A percentile compares a stretch with the other conserved stretches of the same genome.
These are phyloP conservation scores for Drosophila virilis DNA, from an alignment of 1,140 invertebrate genomes.

Conservation along the genomic window DNA sequence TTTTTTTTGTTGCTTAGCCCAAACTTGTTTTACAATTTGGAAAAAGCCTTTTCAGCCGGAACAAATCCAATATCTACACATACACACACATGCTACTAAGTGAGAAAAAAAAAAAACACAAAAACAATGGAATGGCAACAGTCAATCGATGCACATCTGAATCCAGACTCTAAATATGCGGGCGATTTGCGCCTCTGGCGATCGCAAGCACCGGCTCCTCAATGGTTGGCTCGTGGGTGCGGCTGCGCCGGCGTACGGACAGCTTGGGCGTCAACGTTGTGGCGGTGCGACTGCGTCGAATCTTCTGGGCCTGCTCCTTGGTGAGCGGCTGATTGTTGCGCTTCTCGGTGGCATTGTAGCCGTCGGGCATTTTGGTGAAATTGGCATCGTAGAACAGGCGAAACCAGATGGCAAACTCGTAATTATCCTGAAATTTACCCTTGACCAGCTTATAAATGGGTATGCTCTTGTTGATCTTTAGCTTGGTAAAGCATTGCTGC, in stretches of 20 bases:
- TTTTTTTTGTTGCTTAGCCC: conserved; percentile 51
- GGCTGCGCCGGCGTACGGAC: not conserved
- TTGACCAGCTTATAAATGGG: conserved; percentile 94
- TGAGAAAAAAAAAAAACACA: not conserved
- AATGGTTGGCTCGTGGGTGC: not conserved
- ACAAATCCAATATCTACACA: not conserved
- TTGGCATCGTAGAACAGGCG: conserved; percentile 96
- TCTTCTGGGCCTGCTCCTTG: not conserved
- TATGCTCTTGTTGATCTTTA: conserved; percentile 97
- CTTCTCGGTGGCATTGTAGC: conserved; percentile 84
- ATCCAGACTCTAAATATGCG: too few relatives aligned
- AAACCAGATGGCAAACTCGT: conserved; percentile 99
- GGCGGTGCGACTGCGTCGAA: not conserved
- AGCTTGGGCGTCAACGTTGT: not conserved
- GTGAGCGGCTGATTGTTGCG: conserved; percentile 3
- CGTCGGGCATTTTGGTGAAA: conserved; percentile 84
- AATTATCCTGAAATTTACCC: conserved; percentile 97
- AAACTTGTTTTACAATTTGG: not conserved
- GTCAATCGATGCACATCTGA: too few relatives aligned
- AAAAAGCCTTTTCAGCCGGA: not conserved
- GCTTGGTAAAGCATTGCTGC: conserved; percentile 97
- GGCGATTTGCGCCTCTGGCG: too few relatives aligned
- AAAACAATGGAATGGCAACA: too few relatives aligned
- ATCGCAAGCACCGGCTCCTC: not conserved
- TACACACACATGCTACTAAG: too few relatives aligned